Percentiles rank a stretch among this genome's conserved stretches.
phyloP scores from a whole-genome alignment of 37 sponge, comb jelly and placozoan species.

The Petrosia ficiformis region DNA sequence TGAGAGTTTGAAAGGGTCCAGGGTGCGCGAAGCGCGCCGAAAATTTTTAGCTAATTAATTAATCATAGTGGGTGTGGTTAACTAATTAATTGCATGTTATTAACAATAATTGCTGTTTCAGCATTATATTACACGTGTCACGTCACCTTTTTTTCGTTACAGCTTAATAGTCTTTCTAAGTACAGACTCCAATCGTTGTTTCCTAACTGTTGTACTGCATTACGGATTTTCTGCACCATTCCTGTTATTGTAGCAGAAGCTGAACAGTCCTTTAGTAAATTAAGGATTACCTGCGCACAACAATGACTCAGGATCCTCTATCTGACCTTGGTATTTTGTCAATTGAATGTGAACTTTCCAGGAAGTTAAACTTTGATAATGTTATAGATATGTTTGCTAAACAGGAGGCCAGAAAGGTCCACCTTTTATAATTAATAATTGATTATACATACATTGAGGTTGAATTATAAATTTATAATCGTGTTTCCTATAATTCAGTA shows the following conservation, averaged over 20 bases:
- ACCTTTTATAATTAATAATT: neutral
- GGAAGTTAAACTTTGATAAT: neutral
- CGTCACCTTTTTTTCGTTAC: too few relatives aligned
- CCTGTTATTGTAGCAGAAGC: constrained; percentile 10
- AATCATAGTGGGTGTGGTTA: too few relatives aligned
- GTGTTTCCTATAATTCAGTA: too few relatives aligned
- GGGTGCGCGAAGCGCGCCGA: too few relatives aligned
- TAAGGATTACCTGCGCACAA: constrained; percentile 17
- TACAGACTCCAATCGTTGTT: neutral
- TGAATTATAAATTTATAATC: too few relatives aligned
- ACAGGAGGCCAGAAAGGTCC: constrained; percentile 6
- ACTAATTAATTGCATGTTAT: too few relatives aligned
- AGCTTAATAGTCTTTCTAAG: neutral
- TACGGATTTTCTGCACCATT: constrained; percentile 13
- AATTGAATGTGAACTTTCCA: neutral
- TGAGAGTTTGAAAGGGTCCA: too few relatives aligned
- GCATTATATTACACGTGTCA: too few relatives aligned
- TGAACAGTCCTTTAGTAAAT: constrained; percentile 8
- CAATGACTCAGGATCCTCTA: neutral
- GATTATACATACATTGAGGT: too few relatives aligned
- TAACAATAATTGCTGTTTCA: too few relatives aligned
- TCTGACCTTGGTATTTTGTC: neutral
- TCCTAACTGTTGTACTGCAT: constrained; percentile 12
- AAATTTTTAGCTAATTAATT: too few relatives aligned
- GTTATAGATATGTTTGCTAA: constrained; percentile 6